Conservation (phyloP, 2,113 vertebrate species). For the Murina feae region DNA sequence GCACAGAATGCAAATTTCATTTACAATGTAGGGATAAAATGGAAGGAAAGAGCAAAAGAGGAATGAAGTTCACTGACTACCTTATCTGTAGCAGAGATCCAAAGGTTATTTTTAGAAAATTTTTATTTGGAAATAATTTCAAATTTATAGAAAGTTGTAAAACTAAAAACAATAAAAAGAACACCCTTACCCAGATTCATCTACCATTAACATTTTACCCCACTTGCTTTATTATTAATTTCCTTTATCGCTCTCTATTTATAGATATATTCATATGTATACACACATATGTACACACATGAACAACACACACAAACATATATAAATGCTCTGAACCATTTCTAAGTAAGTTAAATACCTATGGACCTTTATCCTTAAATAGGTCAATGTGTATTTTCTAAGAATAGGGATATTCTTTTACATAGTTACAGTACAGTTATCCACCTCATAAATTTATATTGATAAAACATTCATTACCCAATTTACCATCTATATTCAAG, state of each 20-base stretch:
- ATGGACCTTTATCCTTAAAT: not conserved
- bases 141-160: not conserved
- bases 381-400: not conserved
- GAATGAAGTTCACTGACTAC: not conserved
- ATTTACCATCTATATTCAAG: not conserved
- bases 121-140: not conserved
- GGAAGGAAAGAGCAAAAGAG: not conserved
- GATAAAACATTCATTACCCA: not conserved
- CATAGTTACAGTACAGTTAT: not conserved
- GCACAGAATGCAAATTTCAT: not conserved
- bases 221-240: not conserved
- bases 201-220: not conserved
- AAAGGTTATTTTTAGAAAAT: not conserved
- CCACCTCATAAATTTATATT: not conserved
- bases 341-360: not conserved
- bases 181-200: not conserved
- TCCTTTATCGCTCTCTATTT: not conserved
- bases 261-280: not conserved
- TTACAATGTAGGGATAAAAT: not conserved
- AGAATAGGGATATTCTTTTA: not conserved
- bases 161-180: not conserved
- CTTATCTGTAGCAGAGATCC: not conserved
- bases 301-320: not conserved
- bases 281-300: rapidly evolving
- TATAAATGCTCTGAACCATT: not conserved